These are phyloP conservation scores for Cyprinodon tularosa DNA, from an alignment of 2,113 vertebrate species.

Conservation along the genomic window DNA sequence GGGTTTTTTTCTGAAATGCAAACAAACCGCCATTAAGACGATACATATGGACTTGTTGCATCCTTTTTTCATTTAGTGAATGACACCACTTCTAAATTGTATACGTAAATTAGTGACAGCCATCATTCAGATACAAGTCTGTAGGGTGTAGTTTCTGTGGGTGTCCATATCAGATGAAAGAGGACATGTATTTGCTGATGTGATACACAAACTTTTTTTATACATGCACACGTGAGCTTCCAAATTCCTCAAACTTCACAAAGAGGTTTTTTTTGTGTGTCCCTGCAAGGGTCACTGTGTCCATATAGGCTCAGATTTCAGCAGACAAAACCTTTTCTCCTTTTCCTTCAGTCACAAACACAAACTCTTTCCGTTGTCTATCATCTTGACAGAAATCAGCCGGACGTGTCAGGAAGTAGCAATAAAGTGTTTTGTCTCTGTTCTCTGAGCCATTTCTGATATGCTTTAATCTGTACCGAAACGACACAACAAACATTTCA, in stretches of 20 bases:
- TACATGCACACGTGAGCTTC: constrained; percentile 22
- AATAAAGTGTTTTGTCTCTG: not conserved
- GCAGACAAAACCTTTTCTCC: constrained; percentile 47
- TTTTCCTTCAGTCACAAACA: constrained; percentile 19
- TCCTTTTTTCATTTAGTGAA: not conserved
- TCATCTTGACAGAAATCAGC: constrained; percentile 36
- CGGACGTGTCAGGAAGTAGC: constrained; percentile 32
- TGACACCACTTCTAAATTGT: not conserved
- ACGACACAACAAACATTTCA: not conserved
- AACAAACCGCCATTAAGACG: not conserved
- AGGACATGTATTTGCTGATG: constrained; percentile 1
- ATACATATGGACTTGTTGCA: not conserved
- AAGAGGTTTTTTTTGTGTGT: constrained; percentile 49
- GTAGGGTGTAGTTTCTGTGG: not conserved
- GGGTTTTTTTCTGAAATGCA: not conserved
- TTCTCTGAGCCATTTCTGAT: constrained; percentile 50
- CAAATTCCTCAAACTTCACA: constrained; percentile 54
- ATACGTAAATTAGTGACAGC: too few species aligned
- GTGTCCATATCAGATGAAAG: not conserved
- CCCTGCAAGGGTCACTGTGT: constrained; percentile 59
- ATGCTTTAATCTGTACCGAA: constrained; percentile 20
- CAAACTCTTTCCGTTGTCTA: constrained; percentile 32
- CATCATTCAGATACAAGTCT: too few species aligned
- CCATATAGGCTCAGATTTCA: constrained; percentile 65
- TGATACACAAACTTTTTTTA: not conserved